Percentiles rank a stretch among this genome's conserved stretches.
Evolutionary conservation across 92 coral and sea anemone genomes (phyloP).

Genomic region (Metridium senile): DNA sequence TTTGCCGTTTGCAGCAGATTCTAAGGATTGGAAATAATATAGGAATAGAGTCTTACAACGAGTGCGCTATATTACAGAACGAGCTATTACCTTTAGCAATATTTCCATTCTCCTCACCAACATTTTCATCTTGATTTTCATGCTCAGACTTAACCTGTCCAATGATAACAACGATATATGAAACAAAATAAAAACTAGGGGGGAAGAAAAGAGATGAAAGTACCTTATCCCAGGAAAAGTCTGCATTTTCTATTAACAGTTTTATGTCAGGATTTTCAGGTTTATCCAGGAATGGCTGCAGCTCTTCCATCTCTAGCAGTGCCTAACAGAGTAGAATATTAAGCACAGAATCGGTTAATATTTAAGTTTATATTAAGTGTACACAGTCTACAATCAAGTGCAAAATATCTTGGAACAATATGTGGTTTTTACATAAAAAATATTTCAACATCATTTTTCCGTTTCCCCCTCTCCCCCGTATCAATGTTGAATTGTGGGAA

Average conservation of each 20-base stretch:
- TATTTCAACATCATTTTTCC: too few relatives aligned
- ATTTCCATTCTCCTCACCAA: slow-evolving; percentile 9
- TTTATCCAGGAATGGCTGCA: slow-evolving; percentile 35
- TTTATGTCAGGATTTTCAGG: slow-evolving; percentile 24
- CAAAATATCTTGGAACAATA: too few relatives aligned
- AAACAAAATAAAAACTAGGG: too few relatives aligned
- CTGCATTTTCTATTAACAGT: slow-evolving; percentile 33
- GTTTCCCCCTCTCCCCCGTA: too few relatives aligned
- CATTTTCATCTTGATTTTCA: slow-evolving; percentile 13
- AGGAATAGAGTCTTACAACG: background rate
- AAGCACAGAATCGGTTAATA: too few relatives aligned
- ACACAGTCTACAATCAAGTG: too few relatives aligned
- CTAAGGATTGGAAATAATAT: background rate
- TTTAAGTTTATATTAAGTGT: too few relatives aligned
- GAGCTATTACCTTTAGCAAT: slow-evolving; percentile 8
- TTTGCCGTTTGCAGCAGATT: background rate
- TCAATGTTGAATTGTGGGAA: too few relatives aligned
- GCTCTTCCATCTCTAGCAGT: slow-evolving; percentile 49
- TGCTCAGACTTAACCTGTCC: slow-evolving; percentile 23
- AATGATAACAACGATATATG: too few relatives aligned
- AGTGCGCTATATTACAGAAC: background rate
- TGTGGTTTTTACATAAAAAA: too few relatives aligned
- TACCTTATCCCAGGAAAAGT: slow-evolving; percentile 55
- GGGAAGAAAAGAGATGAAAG: too few relatives aligned
- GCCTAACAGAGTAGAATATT: too few relatives aligned